Conservation (phyloP, 2,888 invertebrate genomes). For the Rhaphigaster nebulosa region DNA sequence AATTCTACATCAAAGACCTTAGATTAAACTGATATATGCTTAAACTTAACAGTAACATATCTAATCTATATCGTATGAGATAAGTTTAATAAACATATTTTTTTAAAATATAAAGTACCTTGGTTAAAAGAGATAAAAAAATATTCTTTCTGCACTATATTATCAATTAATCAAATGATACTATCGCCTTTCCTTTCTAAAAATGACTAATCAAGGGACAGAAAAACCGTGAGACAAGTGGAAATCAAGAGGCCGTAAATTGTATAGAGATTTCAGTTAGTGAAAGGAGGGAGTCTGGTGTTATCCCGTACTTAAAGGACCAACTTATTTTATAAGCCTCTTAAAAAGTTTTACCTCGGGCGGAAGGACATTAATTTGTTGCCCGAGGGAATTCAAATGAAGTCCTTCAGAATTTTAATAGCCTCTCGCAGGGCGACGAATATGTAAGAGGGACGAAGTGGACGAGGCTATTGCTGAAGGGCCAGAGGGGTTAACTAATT, state of each 20-base stretch:
- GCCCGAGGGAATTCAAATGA: conserved; percentile 39
- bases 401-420: conserved; percentile 43
- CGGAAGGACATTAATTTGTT: conserved; percentile 46
- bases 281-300: not conserved
- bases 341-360: conserved; percentile 45
- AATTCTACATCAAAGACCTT: no score
- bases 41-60: no score
- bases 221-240: not conserved
- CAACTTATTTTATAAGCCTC: conserved; percentile 42
- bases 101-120: no score
- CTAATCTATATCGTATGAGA: no score
- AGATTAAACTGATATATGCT: no score
- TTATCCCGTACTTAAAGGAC: conserved; percentile 40
- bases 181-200: not conserved
- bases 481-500: conserved; percentile 11
- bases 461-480: not conserved
- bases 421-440: not conserved
- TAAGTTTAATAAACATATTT: no score
- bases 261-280: conserved; percentile 29
- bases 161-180: not conserved
- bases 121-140: no score
- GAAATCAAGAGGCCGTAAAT: conserved; percentile 12
- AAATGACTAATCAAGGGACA: not conserved
- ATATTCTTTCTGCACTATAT: not conserved
- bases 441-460: not conserved